Evolutionary conservation across 1,140 invertebrate genomes (phyloP), one percentile per base, ranked within the genome.

Genomic region (Aphelenchoides besseyi): DNA sequence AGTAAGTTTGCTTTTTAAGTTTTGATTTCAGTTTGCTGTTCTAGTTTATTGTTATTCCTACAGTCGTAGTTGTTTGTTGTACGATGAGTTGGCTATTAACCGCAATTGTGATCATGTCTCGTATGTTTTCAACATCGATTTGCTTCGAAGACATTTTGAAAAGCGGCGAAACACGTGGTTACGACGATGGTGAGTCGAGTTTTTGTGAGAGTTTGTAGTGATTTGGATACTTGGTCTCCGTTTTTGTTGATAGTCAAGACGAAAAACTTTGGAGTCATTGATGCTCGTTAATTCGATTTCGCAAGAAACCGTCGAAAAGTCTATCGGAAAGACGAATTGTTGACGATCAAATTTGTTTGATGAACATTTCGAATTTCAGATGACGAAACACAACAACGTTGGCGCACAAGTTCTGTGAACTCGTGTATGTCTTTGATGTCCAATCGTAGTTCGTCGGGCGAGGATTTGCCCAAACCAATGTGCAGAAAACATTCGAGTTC

Each of bases 31-130:
- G 23, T 55, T 30, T 35, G 26, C 62, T 61, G n/a, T n/a, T 75
- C 68, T 36, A 78, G 69, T 79, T 78, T 52, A 29, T 78, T 36
- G 74, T 81, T 23, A 64, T 78, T 41, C 76, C 76, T 16, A 35
- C 78, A 18, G 76, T 81, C 0, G 30, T 77, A 5, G 18, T 74
- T 36, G 41, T 77, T 23, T 70, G 68, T 57, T 76, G 64, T 57
- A 79, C 76, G 26, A 68, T 77, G 5, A 54, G 59, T n/a, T 79
- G 57, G 3, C 63, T 78, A n/a, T 32, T 78, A 2, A 78, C 73
- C 5, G 30, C 36, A 3, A 78, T 78, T 64, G 78, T 78, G 8
- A 69, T 78, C 41, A 35, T 78, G 26, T 62, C 75, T n/a, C 32
- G 76, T 30, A n/a, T 78, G 29, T 78, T 78, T 62, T 80, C 76